phyloP scores from a whole-genome alignment of 53 echinoderm and acorn worm species.

The Echinarachnius parma region DNA sequence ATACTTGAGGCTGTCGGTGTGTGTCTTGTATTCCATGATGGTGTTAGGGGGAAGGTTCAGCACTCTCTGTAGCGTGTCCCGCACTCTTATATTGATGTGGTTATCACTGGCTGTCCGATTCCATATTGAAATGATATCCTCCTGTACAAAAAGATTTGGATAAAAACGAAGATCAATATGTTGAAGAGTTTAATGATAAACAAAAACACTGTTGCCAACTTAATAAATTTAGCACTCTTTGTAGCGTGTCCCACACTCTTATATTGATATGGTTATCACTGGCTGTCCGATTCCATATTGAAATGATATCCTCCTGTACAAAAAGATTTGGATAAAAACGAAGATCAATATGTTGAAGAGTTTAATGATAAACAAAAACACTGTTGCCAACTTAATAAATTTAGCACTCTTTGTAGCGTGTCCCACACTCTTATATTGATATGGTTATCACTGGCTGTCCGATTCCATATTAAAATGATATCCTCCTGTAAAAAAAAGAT shows the following conservation, averaged over 20 bases:
- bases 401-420: slow-evolving; percentile 86
- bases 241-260: slow-evolving; percentile 83
- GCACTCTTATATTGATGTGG: slow-evolving; percentile 71
- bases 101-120: slow-evolving; percentile 90
- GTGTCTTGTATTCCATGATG: slow-evolving; percentile 95
- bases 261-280: slow-evolving; percentile 79
- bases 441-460: slow-evolving; percentile 79
- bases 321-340: neutral
- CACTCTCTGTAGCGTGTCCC: slow-evolving; percentile 91
- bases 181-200: no score
- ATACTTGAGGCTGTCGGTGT: slow-evolving; percentile 95
- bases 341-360: no score
- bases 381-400: no score
- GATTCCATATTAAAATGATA: slow-evolving; percentile 98
- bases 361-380: no score
- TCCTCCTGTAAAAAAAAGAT: slow-evolving; percentile 65
- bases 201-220: no score
- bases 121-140: slow-evolving; percentile 99
- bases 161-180: no score
- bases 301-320: slow-evolving; percentile 91
- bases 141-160: slow-evolving; percentile 41
- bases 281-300: slow-evolving; percentile 97
- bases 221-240: slow-evolving; percentile 89
- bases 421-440: slow-evolving; percentile 86
- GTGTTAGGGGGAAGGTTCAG: slow-evolving; percentile 92